Evolutionary conservation across 1,140 invertebrate genomes (phyloP), one percentile per base, ranked within the genome.

Genomic region (Drosophila sp.): DNA sequence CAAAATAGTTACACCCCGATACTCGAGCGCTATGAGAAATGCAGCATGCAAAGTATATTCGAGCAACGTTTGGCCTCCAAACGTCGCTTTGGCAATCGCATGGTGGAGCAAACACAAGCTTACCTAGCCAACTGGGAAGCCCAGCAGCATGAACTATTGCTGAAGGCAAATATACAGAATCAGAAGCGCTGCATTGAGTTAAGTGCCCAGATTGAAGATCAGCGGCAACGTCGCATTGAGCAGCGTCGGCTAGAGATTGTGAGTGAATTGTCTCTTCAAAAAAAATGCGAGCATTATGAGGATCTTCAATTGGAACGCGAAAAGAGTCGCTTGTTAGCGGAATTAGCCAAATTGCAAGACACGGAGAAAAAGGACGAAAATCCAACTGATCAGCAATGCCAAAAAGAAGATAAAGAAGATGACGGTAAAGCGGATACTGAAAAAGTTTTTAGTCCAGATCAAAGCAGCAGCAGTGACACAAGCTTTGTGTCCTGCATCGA

Each of bases 51-150:
- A 7, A 62, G 27, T 23, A 66, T 83, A 3, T 62, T 78, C 7
- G 76, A 85, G 23, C 67, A 79, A 5, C 72, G 76, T 32, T 38
- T 56, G 27, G 72, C 57, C 0, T 66, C 47, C 11, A 83, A 74
- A 5, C 63, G 41, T 0, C 57, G 65, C 4, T 90, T 76, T 58
- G 69, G 74, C 0, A 74, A 83, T 35, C 60, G 72, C 5, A 80
- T 90, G 62, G 35, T 66, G 5, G 50, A 86, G 7, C 76, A 76
- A 23, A 80, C 76, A 0, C 60, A 64, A 11, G 58, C 70, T 1
- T 75, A 80, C 41, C 35, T 92, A n/a, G 72, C 70, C 0, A 72
- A 70, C 4, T 92, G 90, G 90, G 63, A 74, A 10, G 17, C 54
- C 10, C 63, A 73, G 1, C 72, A 79, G 44, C 58, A 66, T 0